Evolutionary conservation across 2,797 vertebrate genomes (phyloP).

Genomic region (Melanotaenia maccullochi): DNA sequence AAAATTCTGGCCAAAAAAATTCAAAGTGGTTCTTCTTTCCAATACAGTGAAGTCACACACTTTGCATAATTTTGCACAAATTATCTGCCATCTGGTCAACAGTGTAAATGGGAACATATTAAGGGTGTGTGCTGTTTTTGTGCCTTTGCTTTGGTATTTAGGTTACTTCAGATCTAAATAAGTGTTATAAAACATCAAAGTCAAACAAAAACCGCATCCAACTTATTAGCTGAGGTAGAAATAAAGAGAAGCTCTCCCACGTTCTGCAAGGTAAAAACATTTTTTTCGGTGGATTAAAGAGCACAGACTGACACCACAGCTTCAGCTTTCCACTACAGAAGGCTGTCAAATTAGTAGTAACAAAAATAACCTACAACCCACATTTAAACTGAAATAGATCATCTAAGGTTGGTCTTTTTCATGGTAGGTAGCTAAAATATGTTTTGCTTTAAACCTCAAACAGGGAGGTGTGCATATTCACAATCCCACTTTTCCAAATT

Average conservation of each 20-base stretch:
- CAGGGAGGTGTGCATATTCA: not conserved
- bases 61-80: not conserved
- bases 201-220: not conserved
- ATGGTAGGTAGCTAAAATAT: not conserved
- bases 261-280: not conserved
- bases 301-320: not conserved
- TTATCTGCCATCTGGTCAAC: not conserved
- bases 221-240: not conserved
- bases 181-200: not conserved
- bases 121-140: not conserved
- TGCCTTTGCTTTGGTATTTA: not conserved
- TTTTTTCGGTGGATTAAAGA: not conserved
- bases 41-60: not conserved
- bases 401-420: not conserved
- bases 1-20: not conserved
- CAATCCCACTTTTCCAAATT: not conserved
- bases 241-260: not conserved
- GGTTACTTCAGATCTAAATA: not conserved
- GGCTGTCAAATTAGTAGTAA: not conserved
- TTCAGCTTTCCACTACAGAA: not conserved
- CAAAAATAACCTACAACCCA: not conserved
- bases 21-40: not conserved
- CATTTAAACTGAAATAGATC: not conserved
- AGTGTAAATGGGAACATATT: not conserved
- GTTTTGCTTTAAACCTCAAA: not conserved